These are phyloP conservation scores for Aphaenogaster rudis DNA, from an alignment of 1,140 invertebrate species.

Conservation along the genomic window DNA sequence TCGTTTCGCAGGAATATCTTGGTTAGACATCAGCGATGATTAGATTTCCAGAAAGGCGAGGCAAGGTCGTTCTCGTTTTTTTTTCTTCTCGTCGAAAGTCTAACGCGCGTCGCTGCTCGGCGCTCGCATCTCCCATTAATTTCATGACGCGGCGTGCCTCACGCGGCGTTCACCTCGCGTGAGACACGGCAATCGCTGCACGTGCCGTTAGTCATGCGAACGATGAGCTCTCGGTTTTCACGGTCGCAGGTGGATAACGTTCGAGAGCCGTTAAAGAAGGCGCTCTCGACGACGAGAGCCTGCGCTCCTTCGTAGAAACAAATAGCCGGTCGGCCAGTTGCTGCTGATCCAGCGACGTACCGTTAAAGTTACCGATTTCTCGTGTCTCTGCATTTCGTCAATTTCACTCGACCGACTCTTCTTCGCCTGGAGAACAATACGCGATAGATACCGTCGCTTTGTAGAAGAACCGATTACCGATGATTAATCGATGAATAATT, in stretches of 20 bases:
- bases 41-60: conserved; percentile 9
- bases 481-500: background rate
- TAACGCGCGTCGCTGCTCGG: background rate
- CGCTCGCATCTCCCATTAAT: conserved; percentile 32
- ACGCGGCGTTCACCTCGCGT: conserved; percentile 36
- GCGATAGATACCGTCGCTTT: background rate
- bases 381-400: background rate
- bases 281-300: conserved; percentile 6
- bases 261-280: conserved; percentile 51
- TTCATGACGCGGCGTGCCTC: conserved; percentile 3
- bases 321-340: background rate
- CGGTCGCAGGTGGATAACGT: conserved; percentile 62
- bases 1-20: background rate
- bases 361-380: conserved; percentile 49
- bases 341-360: conserved; percentile 5
- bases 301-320: conserved; percentile 5
- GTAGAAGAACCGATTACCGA: background rate
- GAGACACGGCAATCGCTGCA: conserved; percentile 55
- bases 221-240: conserved; percentile 59
- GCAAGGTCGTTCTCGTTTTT: conserved; percentile 14
- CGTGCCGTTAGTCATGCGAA: conserved; percentile 64
- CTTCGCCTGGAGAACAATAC: background rate
- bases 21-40: background rate
- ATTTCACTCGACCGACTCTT: background rate
- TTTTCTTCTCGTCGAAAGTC: background rate